Conservation (phyloP, 1,140 invertebrate species). For the Trachymyrmex septentrionalis region DNA sequence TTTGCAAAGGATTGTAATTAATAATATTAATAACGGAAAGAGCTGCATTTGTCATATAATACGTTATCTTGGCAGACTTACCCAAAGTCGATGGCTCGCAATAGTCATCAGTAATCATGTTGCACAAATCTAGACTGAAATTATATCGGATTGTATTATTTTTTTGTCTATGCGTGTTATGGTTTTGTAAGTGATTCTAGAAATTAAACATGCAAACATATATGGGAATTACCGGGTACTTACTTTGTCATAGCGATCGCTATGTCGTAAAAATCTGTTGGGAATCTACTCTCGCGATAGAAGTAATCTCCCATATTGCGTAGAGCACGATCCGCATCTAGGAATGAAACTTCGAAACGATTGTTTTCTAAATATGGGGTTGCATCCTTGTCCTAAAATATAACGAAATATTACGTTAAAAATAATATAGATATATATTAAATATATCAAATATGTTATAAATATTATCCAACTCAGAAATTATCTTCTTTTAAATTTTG, state of each 20-base stretch:
- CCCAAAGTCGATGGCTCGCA: slow-evolving; percentile 72
- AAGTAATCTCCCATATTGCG: slow-evolving; percentile 76
- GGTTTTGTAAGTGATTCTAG: background rate
- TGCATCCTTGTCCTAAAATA: slow-evolving; percentile 75
- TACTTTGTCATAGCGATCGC: slow-evolving; percentile 74
- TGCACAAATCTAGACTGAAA: slow-evolving; percentile 72
- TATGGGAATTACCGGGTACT: background rate
- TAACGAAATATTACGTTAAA: background rate
- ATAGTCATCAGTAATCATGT: slow-evolving; percentile 46
- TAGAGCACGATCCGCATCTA: slow-evolving; percentile 78
- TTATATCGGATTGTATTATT: slow-evolving; percentile 4
- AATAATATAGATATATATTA: background rate
- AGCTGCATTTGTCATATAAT: background rate
- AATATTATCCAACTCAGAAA: background rate
- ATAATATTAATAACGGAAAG: too few relatives aligned
- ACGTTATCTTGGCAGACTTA: slow-evolving; percentile 15
- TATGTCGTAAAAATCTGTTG: slow-evolving; percentile 69
- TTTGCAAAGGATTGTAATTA: background rate
- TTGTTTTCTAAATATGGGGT: slow-evolving; percentile 75
- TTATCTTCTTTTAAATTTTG: background rate
- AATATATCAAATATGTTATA: background rate
- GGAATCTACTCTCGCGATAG: slow-evolving; percentile 72
- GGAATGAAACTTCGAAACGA: slow-evolving; percentile 44
- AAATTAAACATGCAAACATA: background rate
- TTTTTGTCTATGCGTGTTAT: background rate